Base-by-base conservation (phyloP, 2,113 vertebrate species). In the Nerophis lumbriciformis region DNA sequence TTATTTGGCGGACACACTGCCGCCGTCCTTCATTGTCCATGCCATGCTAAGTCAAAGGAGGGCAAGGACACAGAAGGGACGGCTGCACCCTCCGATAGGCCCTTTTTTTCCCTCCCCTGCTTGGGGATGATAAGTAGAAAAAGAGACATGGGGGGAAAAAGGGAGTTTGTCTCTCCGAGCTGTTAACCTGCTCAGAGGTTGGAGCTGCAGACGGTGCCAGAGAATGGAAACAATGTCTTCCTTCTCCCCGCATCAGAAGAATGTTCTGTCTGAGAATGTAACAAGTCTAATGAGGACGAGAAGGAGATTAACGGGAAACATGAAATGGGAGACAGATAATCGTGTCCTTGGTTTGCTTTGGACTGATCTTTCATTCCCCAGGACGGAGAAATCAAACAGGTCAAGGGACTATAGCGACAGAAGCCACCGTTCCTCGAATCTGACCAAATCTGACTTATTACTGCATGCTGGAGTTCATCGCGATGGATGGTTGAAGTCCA, bases 371-470 rank as follows among this genome's bases (percentile, higher is more conserved):
- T 39, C 60, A 15, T 44, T 58, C 14, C 16, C 54, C 14, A 28
- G 61, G 73, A 61, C 69, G 72, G 65, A 76, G 53, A 62, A 74
- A 81, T 75, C 73, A 77, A 69, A 67, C 63, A 68, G 67, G 74
- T 75, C 75, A 77, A 14, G 61, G 53, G 63, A 61, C 63, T 65
- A 39, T 12, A 15, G 56, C 28, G 48, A 44, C 59, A 57, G 69
- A 69, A 51, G 66, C 21, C 3, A 7, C 19, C 14, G 6, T 15
- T 48, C 28, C 63, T 49, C 38, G 15, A 67, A 67, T 44, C 55
- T 6, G n/a, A 44, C 16, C 21, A 19, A 44, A 44, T 11, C 42
- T 45, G 10, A 45, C 42, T 11, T 45, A 11, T 44, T 44, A 7
- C 9, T 42, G 39, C 39, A 1, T 2, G 8, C 7, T 10, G 2